phyloP scores from a whole-genome alignment of 1,140 invertebrate species.

The Caenorhabditis brenneri region DNA sequence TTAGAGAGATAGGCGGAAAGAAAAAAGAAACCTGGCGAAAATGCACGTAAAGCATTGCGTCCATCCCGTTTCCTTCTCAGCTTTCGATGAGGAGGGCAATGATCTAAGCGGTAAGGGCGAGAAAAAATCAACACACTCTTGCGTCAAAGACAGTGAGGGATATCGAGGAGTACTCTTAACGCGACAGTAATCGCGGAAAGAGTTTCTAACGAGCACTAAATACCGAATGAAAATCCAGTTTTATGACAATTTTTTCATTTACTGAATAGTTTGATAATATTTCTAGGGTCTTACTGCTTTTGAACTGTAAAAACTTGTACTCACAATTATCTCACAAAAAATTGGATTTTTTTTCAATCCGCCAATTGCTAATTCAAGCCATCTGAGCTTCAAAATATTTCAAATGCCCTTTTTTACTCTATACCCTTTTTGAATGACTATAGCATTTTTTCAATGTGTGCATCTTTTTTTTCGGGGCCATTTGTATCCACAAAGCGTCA shows the following conservation, averaged over 20 bases:
- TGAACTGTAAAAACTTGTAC: too few species aligned
- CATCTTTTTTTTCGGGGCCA: not conserved
- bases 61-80: not conserved
- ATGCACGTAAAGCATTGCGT: conserved; percentile 24
- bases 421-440: not conserved
- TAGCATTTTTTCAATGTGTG: not conserved
- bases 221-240: too few species aligned
- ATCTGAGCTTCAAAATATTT: too few species aligned
- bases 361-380: too few species aligned
- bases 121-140: not conserved
- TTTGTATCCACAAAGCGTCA: not conserved
- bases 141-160: not conserved
- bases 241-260: too few species aligned
- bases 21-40: not conserved
- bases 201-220: too few species aligned
- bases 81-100: not conserved
- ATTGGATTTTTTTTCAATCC: too few species aligned
- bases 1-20: conserved; percentile 4
- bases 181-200: too few species aligned
- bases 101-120: not conserved
- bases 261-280: too few species aligned
- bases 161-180: not conserved
- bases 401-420: too few species aligned
- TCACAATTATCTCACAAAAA: too few species aligned
- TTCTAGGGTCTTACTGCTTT: too few species aligned